These are phyloP conservation scores for Bubalus kerabau DNA, from an alignment of 2,113 vertebrate species.

Conservation along the genomic window DNA sequence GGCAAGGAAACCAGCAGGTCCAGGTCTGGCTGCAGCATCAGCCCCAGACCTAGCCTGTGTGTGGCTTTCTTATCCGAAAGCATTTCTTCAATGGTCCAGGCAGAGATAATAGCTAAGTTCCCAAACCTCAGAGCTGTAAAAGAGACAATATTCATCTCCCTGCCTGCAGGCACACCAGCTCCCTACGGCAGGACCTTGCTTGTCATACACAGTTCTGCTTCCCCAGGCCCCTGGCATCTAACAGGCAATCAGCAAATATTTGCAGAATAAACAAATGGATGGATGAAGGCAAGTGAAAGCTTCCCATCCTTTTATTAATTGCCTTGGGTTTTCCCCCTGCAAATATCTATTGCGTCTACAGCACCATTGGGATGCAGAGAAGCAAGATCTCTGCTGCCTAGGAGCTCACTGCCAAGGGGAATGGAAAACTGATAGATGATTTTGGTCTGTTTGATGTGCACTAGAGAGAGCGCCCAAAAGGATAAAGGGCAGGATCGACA, in stretches of 20 bases:
- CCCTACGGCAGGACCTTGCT: background rate
- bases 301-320: background rate
- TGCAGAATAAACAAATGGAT: background rate
- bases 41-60: no score
- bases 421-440: rapidly evolving
- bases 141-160: background rate
- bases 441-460: background rate
- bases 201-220: background rate
- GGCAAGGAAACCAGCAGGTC: rapidly evolving
- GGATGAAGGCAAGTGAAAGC: background rate
- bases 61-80: background rate
- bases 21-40: background rate
- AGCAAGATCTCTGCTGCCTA: background rate
- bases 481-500: background rate
- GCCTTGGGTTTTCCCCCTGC: background rate
- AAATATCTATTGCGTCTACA: background rate
- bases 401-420: background rate
- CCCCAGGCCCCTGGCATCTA: background rate
- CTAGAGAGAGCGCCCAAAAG: background rate
- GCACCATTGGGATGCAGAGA: background rate
- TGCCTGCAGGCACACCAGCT: background rate
- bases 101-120: background rate
- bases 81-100: background rate
- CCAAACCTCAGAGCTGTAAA: background rate
- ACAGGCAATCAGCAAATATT: background rate